These are phyloP conservation scores for Corythoichthys haematopterus DNA, from an alignment of 2,113 vertebrate genomes.

Conservation along the genomic window DNA sequence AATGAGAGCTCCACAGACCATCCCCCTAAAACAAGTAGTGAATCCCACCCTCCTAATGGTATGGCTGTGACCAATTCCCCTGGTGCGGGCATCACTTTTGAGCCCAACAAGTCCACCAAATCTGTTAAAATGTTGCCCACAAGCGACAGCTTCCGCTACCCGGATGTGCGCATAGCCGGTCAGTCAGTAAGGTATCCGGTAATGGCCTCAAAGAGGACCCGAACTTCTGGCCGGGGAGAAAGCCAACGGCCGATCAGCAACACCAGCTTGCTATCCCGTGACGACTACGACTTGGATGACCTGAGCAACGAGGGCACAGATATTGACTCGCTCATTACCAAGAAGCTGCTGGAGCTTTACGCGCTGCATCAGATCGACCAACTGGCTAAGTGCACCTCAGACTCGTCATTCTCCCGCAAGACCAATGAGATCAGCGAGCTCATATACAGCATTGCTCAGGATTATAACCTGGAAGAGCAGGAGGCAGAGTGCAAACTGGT, in stretches of 20 bases:
- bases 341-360: conserved; percentile 94
- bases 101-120: conserved; percentile 60
- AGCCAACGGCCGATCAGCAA: conserved; percentile 83
- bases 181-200: conserved; percentile 76
- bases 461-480: conserved; percentile 95
- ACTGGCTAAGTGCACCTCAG: conserved; percentile 94
- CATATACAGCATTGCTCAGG: conserved; percentile 95
- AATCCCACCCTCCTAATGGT: conserved; percentile 74
- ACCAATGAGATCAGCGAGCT: conserved; percentile 98
- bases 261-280: conserved; percentile 81
- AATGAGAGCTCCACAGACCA: conserved; percentile 80
- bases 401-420: conserved; percentile 93
- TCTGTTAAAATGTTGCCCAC: conserved; percentile 53
- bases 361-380: conserved; percentile 96
- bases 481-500: conserved; percentile 95
- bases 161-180: conserved; percentile 86
- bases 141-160: conserved; percentile 88
- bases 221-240: conserved; percentile 77
- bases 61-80: conserved; percentile 71
- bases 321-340: conserved; percentile 92
- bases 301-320: conserved; percentile 85
- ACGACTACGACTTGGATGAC: conserved; percentile 82
- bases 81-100: conserved; percentile 52
- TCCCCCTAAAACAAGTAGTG: conserved; percentile 53
- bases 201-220: conserved; percentile 54